Percentiles rank a stretch among this genome's conserved stretches.
These are phyloP conservation scores for Lepisosteus osseus DNA, from an alignment of 2,113 vertebrate genomes.

Conservation along the genomic window DNA sequence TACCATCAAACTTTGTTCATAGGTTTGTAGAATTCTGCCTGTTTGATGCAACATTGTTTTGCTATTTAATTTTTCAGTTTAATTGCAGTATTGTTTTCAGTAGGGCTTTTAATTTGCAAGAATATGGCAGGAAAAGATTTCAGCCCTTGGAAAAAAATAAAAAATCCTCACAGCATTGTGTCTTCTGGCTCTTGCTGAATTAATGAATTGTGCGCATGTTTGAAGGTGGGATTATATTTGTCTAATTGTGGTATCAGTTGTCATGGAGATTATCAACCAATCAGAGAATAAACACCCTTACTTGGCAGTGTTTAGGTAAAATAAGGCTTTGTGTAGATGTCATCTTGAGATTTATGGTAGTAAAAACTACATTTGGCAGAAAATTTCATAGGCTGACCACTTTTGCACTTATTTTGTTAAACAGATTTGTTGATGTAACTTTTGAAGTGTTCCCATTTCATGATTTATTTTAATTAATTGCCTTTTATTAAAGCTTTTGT, in stretches of 20 bases:
- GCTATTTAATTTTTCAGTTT: constrained; percentile 55
- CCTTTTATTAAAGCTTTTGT: constrained; percentile 70
- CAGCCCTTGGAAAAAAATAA: constrained; percentile 66
- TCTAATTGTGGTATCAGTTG: constrained; percentile 92
- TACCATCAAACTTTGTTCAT: constrained; percentile 13
- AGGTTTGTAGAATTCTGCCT: constrained; percentile 17
- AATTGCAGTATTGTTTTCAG: constrained; percentile 65
- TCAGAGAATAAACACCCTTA: constrained; percentile 83
- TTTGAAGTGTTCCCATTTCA: constrained; percentile 65
- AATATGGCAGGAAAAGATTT: constrained; percentile 66
- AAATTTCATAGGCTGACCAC: constrained; percentile 80
- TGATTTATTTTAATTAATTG: constrained; percentile 69
- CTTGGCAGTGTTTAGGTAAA: constrained; percentile 87
- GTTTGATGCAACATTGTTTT: constrained; percentile 12
- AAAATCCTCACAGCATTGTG: constrained; percentile 66
- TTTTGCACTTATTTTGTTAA: constrained; percentile 80
- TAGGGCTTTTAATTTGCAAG: constrained; percentile 54
- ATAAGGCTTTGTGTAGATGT: constrained; percentile 84
- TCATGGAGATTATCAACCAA: constrained; percentile 91
- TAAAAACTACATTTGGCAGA: constrained; percentile 90
- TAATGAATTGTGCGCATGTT: constrained; percentile 84
- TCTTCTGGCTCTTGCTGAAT: constrained; percentile 77
- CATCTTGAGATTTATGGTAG: constrained; percentile 89
- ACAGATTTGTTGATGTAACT: constrained; percentile 75
- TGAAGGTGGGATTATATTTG: constrained; percentile 88